Conservation (phyloP, 1,140 invertebrate genomes). For the Drosophila kepulauana region DNA sequence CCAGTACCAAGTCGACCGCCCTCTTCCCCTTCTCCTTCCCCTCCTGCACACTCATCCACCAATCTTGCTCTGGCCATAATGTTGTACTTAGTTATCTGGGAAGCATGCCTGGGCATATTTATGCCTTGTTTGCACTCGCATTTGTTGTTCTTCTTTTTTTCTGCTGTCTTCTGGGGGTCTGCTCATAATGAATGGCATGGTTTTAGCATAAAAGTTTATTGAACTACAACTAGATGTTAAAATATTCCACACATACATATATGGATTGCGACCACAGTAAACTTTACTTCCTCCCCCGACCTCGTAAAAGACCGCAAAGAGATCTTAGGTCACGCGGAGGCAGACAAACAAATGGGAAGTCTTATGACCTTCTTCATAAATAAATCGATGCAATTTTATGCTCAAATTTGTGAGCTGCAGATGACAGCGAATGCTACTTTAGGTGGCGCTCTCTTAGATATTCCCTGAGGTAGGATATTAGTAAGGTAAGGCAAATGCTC, state of each 20-base stretch:
- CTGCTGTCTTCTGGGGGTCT: not conserved
- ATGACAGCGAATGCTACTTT: slow-evolving; percentile 41
- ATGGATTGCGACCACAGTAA: slow-evolving; percentile 30
- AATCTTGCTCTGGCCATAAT: slow-evolving; percentile 1
- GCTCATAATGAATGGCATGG: slow-evolving; percentile 62
- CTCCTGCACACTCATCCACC: not conserved
- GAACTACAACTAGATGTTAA: slow-evolving; percentile 62
- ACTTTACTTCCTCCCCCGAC: not conserved
- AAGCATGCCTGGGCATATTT: slow-evolving; percentile 74
- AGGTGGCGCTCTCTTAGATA: not conserved
- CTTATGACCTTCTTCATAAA: slow-evolving; percentile 10
- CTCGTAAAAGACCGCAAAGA: not conserved
- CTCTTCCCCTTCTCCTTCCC: not conserved
- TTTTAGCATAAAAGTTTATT: slow-evolving; percentile 83
- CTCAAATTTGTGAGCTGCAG: not conserved
- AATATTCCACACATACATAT: slow-evolving; percentile 15
- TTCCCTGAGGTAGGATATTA: not conserved
- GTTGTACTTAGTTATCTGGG: slow-evolving; percentile 48
- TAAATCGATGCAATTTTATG: slow-evolving; percentile 32
- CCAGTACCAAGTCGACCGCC: slow-evolving; percentile 22
- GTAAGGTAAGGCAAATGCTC: too few relatives aligned
- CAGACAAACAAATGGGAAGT: slow-evolving; percentile 7
- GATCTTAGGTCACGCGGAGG: not conserved
- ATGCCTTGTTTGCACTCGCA: slow-evolving; percentile 50
- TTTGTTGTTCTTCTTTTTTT: slow-evolving; percentile 22